Evolutionary conservation across 1,140 invertebrate species (phyloP), one percentile per base, ranked within the genome.

Genomic region (Sinella curviseta): DNA sequence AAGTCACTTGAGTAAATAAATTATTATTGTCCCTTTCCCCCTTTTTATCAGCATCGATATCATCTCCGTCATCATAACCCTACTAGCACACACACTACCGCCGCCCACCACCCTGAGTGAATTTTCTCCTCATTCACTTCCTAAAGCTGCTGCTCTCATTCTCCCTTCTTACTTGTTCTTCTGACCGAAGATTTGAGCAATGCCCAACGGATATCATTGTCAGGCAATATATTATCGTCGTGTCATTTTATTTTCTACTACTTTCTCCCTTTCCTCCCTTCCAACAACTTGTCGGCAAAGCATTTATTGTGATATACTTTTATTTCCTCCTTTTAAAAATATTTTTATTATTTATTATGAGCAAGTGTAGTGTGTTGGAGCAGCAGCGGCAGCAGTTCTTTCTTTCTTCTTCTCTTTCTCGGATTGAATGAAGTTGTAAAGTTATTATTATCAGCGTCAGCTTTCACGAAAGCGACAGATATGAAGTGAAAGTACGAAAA

Each of bases 181-280:
- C 20, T 20, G 39, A 8, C 20, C 39, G 39, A 12, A 48, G 39
- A 12, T 48, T 8, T 8, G 39, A 48, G 39, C 39, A 48, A 48
- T 48, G 30, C 65, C 65, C 26, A 70, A 70, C 2, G 65, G 65
- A 33, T 70, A 70, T 70, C 65, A 70, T 70, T 70, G 65, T 70
- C 65, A 70, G 65, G 65, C 65, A 70, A 70, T 70, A 70, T 70
- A 70, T 70, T 70, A 70, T 70, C 65, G 26, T 20, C 8, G 65
- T 33, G 28, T 70, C 65, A 70, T 24, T 70, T 70, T 65, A 65
- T 65, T 65, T 65, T 65, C 26, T 26, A 4, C n/a, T n/a, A n/a
- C 55, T 60, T 30, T 8, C 31, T 70, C 65, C 26, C 65, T 60
- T 26, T 60, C 55, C 55, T n/a, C 24, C 65, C 3, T 70, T 70